A percentile compares a stretch with the other conserved stretches of the same genome.
Conservation (phyloP, 2,797 vertebrate genomes). For the Mus minutoides region DNA sequence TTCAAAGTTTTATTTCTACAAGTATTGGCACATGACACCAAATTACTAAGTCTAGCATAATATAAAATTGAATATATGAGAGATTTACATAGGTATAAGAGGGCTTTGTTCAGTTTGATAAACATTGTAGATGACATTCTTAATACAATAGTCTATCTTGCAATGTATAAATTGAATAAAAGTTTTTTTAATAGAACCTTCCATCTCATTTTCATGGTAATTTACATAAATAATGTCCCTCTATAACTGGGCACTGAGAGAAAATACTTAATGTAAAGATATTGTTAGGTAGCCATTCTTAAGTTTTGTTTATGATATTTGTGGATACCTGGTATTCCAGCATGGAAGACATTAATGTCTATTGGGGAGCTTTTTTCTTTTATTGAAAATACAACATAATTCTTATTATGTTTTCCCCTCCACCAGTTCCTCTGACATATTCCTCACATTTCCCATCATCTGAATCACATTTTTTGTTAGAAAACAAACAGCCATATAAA, state of each 20-base stretch:
- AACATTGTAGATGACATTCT: constrained; percentile 44
- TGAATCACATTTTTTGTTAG: background rate
- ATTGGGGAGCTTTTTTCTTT: background rate
- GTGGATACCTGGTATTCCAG: background rate
- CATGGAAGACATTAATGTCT: background rate
- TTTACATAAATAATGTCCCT: background rate
- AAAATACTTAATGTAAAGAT: background rate
- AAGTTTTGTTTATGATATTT: background rate
- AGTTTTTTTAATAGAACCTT: constrained; percentile 1
- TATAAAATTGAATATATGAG: constrained; percentile 63
- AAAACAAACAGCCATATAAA: background rate
- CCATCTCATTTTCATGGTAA: constrained; percentile 2
- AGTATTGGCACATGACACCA: constrained; percentile 60
- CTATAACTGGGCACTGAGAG: background rate
- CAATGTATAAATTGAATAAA: constrained; percentile 43
- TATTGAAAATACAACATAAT: background rate
- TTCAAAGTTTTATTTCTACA: constrained; percentile 72
- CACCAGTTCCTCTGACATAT: background rate
- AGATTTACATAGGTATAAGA: constrained; percentile 53
- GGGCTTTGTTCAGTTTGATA: constrained; percentile 25
- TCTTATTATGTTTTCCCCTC: background rate
- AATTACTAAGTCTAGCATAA: constrained; percentile 70
- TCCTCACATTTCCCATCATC: background rate
- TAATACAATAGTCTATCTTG: background rate
- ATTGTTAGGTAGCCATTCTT: background rate